Conservation (phyloP, 2,888 invertebrate genomes). For the Furcula furcula region DNA sequence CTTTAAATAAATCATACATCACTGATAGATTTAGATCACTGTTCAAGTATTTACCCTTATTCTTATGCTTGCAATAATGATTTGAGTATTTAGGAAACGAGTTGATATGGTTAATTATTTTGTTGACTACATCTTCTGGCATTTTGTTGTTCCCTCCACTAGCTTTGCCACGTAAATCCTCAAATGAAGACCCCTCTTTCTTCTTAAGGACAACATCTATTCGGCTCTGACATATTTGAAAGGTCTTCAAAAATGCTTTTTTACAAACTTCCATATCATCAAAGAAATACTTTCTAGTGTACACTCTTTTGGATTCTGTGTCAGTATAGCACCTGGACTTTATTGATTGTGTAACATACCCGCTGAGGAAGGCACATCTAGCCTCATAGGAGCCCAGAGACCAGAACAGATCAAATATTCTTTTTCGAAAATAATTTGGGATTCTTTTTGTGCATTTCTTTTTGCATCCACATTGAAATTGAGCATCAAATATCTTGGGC, state of each 20-base stretch:
- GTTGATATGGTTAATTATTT: conserved; percentile 4
- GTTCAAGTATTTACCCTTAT: conserved; percentile 4
- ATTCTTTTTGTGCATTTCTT: conserved; percentile 1
- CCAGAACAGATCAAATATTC: conserved; percentile 2
- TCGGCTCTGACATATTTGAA: conserved; percentile 4
- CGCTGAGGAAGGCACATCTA: conserved; percentile 2
- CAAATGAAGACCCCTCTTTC: conserved; percentile 1
- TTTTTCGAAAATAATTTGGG: not conserved
- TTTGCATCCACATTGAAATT: conserved; percentile 2
- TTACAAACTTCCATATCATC: conserved; percentile 3
- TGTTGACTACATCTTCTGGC: conserved; percentile 3
- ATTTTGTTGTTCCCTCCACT: conserved; percentile 5
- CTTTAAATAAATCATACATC: conserved; percentile 5
- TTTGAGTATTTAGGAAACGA: conserved; percentile 5
- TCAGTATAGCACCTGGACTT: conserved; percentile 4
- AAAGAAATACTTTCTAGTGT: conserved; percentile 3
- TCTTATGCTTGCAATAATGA: conserved; percentile 5
- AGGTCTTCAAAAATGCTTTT: conserved; percentile 3
- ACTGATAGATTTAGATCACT: conserved; percentile 3
- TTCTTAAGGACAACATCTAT: conserved; percentile 4
- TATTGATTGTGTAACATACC: conserved; percentile 1
- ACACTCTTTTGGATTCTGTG: conserved; percentile 2
- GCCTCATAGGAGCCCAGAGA: conserved; percentile 1
- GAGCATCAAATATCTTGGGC: conserved; percentile 5
- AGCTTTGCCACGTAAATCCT: conserved; percentile 2